Evolutionary conservation across 2,797 vertebrate genomes (phyloP).

Genomic region (Emys orbicularis): DNA sequence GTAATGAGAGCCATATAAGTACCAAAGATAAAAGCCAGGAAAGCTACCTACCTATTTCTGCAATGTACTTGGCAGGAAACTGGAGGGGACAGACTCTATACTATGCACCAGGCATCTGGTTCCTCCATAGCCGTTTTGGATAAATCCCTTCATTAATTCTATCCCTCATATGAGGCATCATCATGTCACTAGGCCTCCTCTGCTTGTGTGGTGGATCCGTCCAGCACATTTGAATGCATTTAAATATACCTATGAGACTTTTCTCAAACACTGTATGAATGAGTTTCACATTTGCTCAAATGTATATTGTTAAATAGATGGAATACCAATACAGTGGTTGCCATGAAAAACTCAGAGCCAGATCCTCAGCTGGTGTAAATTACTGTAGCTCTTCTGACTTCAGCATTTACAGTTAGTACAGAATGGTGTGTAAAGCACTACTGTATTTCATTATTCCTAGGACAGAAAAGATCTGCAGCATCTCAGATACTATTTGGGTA

Average conservation of each 20-base stretch:
- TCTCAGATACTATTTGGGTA: background rate
- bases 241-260: background rate
- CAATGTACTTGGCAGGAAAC: background rate
- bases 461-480: background rate
- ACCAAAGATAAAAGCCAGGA: background rate
- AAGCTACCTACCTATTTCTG: background rate
- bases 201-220: background rate
- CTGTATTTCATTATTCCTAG: background rate
- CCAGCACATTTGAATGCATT: background rate
- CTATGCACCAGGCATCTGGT: background rate
- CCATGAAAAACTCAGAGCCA: background rate
- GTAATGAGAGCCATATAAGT: background rate
- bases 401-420: background rate
- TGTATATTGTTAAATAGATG: background rate
- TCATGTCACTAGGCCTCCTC: background rate
- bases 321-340: background rate
- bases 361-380: background rate
- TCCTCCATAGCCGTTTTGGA: accelerated
- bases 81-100: background rate
- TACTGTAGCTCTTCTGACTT: accelerated
- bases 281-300: background rate
- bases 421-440: background rate
- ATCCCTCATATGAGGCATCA: background rate
- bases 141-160: background rate
- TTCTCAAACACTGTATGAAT: background rate